Evolutionary conservation across 2,797 vertebrate species (phyloP).

Genomic region (Darevskia mixta): DNA sequence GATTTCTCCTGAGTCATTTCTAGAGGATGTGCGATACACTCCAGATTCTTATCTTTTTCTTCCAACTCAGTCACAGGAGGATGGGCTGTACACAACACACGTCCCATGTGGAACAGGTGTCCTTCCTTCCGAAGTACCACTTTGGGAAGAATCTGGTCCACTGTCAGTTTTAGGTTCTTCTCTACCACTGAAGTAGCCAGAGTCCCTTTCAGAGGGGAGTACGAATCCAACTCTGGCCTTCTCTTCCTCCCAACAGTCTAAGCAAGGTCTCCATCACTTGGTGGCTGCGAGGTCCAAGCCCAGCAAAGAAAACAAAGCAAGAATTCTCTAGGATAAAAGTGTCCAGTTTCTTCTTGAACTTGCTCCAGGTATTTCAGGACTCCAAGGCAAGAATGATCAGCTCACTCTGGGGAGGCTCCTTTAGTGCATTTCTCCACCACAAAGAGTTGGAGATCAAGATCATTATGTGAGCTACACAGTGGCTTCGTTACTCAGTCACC

Average conservation of each 20-base stretch:
- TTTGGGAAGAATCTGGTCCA: background rate
- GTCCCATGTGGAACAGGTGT: background rate
- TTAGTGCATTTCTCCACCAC: background rate
- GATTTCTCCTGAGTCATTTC: conserved; percentile 6
- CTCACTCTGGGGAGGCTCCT: conserved; percentile 1
- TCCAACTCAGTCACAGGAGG: background rate
- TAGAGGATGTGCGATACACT: fast-evolving
- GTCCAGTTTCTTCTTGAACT: conserved; percentile 9
- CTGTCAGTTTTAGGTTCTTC: background rate
- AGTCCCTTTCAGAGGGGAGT: background rate
- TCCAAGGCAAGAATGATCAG: background rate
- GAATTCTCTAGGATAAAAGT: background rate
- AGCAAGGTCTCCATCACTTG: conserved; percentile 1
- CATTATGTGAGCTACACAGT: background rate
- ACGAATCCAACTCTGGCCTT: background rate
- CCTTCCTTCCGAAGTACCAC: background rate
- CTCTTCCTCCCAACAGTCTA: background rate
- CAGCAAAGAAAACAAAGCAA: conserved; percentile 12
- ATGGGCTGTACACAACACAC: background rate
- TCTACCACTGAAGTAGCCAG: background rate
- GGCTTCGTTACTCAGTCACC: background rate
- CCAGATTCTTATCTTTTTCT: conserved; percentile 13
- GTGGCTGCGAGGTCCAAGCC: background rate
- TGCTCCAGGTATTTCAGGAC: conserved; percentile 26
- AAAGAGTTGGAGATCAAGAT: background rate